phyloP scores from a whole-genome alignment of 2,888 invertebrate genomes.

The Agonum fuliginosum region DNA sequence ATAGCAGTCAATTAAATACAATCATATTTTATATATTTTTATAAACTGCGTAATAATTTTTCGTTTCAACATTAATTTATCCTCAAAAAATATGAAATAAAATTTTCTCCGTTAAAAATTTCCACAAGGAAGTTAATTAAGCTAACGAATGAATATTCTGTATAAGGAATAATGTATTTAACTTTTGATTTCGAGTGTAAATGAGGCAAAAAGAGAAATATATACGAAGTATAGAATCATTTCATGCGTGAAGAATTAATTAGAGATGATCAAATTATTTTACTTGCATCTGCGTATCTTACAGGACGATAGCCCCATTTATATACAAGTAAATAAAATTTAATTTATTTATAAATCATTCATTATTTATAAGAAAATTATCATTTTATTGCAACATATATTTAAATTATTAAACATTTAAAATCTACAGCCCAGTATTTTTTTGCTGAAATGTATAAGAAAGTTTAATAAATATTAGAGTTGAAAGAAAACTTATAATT shows the following conservation, averaged over 20 bases:
- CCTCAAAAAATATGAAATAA: neutral
- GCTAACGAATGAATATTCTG: conserved; percentile 43
- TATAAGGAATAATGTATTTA: conserved; percentile 16
- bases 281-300: neutral
- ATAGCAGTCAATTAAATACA: conserved; percentile 27
- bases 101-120: neutral
- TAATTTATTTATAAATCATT: too few species aligned
- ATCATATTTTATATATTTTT: neutral
- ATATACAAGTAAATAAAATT: too few species aligned
- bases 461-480: too few species aligned
- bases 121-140: conserved; percentile 14
- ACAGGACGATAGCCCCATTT: neutral
- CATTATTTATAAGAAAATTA: too few species aligned
- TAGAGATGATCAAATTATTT: neutral
- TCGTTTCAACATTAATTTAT: neutral
- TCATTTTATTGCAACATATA: too few species aligned
- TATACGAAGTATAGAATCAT: too few species aligned
- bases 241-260: conserved; percentile 2
- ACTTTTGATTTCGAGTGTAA: conserved; percentile 30
- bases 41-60: conserved; percentile 10
- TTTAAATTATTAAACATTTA: too few species aligned
- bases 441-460: too few species aligned
- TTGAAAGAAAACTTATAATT: too few species aligned
- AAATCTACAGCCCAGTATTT: too few species aligned
- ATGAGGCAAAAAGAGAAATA: neutral